Conservation (phyloP, 2,797 vertebrate species). For the Platyrinchus mystaceus region DNA sequence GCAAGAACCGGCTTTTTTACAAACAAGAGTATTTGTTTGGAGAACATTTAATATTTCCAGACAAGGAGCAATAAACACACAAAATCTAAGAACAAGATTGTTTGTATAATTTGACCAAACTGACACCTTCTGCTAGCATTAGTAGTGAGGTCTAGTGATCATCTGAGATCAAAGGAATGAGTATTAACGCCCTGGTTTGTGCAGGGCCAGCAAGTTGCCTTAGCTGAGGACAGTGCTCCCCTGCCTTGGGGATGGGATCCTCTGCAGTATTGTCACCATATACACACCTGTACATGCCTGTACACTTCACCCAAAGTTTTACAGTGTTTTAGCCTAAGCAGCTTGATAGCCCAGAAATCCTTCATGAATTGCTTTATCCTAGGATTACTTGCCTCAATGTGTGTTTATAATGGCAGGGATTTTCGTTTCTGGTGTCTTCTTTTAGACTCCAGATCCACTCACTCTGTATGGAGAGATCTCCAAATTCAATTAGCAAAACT, state of each 20-base stretch:
- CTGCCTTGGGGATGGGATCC: neutral
- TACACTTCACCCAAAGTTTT: neutral
- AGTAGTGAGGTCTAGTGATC: neutral
- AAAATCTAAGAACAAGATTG: neutral
- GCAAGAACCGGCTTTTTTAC: neutral
- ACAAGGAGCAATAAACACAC: neutral
- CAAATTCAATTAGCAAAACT: neutral
- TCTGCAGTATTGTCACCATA: neutral
- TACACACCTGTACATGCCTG: neutral
- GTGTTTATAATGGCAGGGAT: neutral
- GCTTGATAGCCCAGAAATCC: neutral
- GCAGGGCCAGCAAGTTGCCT: neutral
- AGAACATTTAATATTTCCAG: constrained; percentile 14
- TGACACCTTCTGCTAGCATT: neutral
- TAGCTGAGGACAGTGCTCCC: neutral
- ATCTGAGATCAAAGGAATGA: neutral
- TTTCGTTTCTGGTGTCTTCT: neutral
- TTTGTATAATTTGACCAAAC: neutral
- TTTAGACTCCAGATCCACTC: neutral
- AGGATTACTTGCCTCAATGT: neutral
- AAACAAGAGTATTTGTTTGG: neutral
- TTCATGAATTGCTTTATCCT: neutral
- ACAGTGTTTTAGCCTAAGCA: neutral
- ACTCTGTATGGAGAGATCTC: neutral
- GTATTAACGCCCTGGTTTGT: neutral